Evolutionary conservation across 2,113 vertebrate genomes (phyloP), one percentile per base, ranked within the genome.

Genomic region (Microcebus ravelobensis): DNA sequence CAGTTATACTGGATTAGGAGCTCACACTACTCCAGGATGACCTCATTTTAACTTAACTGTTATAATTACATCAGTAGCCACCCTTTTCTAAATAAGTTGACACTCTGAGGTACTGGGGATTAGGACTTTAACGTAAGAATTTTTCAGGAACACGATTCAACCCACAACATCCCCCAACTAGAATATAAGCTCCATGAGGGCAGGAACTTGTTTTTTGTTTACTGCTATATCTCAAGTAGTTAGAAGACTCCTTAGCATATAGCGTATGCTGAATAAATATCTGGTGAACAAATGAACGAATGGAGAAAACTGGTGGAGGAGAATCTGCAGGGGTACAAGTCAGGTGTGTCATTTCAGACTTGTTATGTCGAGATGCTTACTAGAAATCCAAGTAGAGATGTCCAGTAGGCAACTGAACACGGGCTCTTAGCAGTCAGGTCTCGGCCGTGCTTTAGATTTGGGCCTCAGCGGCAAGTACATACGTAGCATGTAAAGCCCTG

Each of bases 341-440:
- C 42, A 17, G 90, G 14, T 1, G 4, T 36, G 39, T 79, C 29
- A 2, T 55, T 8, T 31, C 6, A 45, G 68, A 39, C 8, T 17
- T 25, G 5, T 15, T 83, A 61, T 48, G 31, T 20, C 23, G 45
- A 93, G 39, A 55, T 15, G 57, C 21, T 82, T 39, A 25, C 5
- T 34, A 73, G 82, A 81, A 77, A 17, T 7, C 45, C 52, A 67
- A 63, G 74, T 2, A 8, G 42, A 81, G 36, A 29, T 1, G 3
- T 15, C 59, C 23, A 4, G 3, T 3, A 5, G 42, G 18, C 27
- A 25, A 5, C 0, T 21, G 57, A 39, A 34, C 12, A 17, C 8
- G 27, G 15, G 21, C 55, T 34, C 59, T 18, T 4, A 31, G 48
- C 20, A 11, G 10, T 23, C 31, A 39, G 25, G 55, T 3, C 3